Base-by-base conservation (phyloP, 92 coral and sea anemone genomes). In the Meandrina meandrites region DNA sequence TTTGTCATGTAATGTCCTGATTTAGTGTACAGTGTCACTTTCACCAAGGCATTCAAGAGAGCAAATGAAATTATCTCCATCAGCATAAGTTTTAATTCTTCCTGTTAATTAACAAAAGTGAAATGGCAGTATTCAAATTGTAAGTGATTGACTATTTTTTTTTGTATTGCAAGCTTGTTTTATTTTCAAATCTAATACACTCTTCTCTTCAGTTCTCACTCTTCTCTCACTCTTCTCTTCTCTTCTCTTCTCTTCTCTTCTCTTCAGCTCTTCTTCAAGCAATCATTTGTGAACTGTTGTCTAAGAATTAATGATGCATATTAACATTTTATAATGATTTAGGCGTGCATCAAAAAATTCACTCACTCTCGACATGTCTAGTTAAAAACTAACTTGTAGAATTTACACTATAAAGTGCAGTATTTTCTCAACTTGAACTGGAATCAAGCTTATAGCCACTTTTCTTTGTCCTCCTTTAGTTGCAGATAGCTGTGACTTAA, bases 121-220 rank as follows among this genome's bases (percentile, higher is more conserved):
- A 40, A 40, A 40, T 40, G 45, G 45, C 45, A 40, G 45, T 2
- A 40, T 40, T n/a, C 45, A 2, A 40, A 40, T 6, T 40, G 45
- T 6, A 40, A 40, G 6, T 40, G 45, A 40, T 40, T 40, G 45
- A 2, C 6, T 40, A 6, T 40, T 40, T 40, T n/a, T n/a, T n/a
- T n/a, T n/a, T 17, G 9, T 0, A 8, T n/a, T 66, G 30, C 31
- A 22, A 35, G 27, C 50, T 15, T 45, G 15, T 2, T 28, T 50
- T 77, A 30, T 42, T 77, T 77, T 77, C 60, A 77, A 45, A 76
- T 71, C 76, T 71, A 71, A 30, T 17, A 36, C 42, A 71, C 76
- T n/a, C n/a, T n/a, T n/a, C n/a, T n/a, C n/a, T n/a, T n/a, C n/a
- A n/a, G n/a, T n/a, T n/a, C n/a, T n/a, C n/a, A n/a, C n/a, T n/a